These are phyloP conservation scores for Microplitis deprimator DNA, from an alignment of 2,888 invertebrate genomes.

Conservation along the genomic window DNA sequence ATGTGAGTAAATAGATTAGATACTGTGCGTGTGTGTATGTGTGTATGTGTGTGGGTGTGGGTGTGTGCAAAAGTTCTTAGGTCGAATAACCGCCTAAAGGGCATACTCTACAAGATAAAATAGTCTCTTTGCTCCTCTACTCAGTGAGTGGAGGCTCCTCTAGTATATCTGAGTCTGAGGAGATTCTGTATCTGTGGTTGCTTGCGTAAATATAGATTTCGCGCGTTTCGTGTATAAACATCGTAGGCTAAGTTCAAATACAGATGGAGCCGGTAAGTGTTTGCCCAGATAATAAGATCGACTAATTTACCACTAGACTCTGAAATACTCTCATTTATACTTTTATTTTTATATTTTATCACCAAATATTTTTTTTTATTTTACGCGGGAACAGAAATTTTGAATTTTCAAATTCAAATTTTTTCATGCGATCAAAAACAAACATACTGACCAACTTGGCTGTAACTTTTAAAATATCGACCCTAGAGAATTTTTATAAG, in stretches of 20 bases:
- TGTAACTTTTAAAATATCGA: no score
- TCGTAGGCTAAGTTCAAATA: conserved; percentile 64
- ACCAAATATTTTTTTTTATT: neutral
- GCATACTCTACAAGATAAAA: neutral
- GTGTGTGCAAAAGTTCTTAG: conserved; percentile 1
- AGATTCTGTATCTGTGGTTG: conserved; percentile 54
- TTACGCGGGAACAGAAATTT: no score
- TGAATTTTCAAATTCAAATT: no score
- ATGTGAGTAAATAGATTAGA: neutral
- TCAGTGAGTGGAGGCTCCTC: neutral
- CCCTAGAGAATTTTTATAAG: no score
- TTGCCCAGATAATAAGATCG: conserved; percentile 67
- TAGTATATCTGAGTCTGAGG: conserved; percentile 23
- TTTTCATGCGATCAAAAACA: no score
- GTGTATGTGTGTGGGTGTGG: neutral
- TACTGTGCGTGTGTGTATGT: neutral
- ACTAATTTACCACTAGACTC: conserved; percentile 62
- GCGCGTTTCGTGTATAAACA: conserved; percentile 68
- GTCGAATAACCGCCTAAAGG: neutral
- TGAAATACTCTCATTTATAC: neutral
- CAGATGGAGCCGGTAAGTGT: conserved; percentile 68
- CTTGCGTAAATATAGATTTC: conserved; percentile 70
- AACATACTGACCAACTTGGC: no score
- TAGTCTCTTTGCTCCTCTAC: neutral
- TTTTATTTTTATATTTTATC: neutral